Base-by-base conservation (phyloP, 2,113 vertebrate species). In the Archilochus colubris region DNA sequence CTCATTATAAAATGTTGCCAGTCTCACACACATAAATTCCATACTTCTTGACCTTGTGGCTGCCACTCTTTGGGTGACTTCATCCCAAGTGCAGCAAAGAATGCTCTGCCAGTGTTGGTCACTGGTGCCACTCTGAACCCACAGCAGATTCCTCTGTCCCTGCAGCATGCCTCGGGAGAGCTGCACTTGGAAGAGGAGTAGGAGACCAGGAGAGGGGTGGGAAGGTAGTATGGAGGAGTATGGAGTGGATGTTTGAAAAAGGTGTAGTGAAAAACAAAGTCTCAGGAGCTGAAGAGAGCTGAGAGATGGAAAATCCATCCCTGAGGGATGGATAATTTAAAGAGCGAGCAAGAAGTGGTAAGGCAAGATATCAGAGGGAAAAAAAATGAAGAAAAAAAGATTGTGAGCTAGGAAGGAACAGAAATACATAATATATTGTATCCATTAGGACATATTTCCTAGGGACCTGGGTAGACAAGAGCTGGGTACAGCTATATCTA, bases 21-120 rank as follows among this genome's bases (percentile, higher is more conserved):
- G n/a, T 57, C 54, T 50, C 9, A 1, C 17, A 70, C n/a, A 5
- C 40, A 33, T 33, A 59, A 69, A 62, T 7, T 11, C 4, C 14
- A 53, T 64, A 20, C 8, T 63, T 11, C 15, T 77, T 54, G 31
- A 58, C 13, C n/a, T 36, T 19, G 14, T 30, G 18, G 11, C 50
- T 79, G 33, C 36, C 17, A 20, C 12, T 69, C 9, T 61, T 57
- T 23, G 17, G 21, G 40, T 40, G 40, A 40, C 40, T 40, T 48
- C 46, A 48, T 48, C 46, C 46, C 46, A 48, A 7, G 46, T 20
- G 9, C 46, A 48, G 12, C 58, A 91, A 51, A n/a, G 9, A 7
- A 14, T 31, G 7, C 24, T 55, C 18, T 48, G 21, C 17, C 24
- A 72, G n/a, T 0, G 0, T 6, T 31, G 19, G 10, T 46, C 53